A percentile compares a stretch with the other conserved stretches of the same genome.
These are phyloP conservation scores for Apamea monoglypha DNA, from an alignment of 2,888 invertebrate genomes.

Conservation along the genomic window DNA sequence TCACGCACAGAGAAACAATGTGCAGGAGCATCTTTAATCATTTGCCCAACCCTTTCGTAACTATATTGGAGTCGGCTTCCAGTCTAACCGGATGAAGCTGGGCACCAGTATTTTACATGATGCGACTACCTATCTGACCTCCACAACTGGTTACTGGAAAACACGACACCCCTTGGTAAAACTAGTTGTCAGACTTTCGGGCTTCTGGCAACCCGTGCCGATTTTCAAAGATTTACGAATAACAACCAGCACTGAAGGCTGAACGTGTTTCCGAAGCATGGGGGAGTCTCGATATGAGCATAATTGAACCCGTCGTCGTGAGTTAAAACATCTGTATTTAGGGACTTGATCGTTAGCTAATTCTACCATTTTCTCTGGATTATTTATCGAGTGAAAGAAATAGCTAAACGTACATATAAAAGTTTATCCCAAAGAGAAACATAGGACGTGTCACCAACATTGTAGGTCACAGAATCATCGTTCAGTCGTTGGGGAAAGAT, in stretches of 20 bases:
- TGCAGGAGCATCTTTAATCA: background rate
- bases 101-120: background rate
- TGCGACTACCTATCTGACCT: background rate
- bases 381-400: background rate
- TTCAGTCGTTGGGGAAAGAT: conserved; percentile 18
- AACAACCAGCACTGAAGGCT: background rate
- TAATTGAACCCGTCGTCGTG: background rate
- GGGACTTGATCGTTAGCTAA: background rate
- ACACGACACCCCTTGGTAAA: background rate
- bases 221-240: background rate
- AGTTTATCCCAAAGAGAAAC: conserved; percentile 23
- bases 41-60: background rate
- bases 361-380: conserved; percentile 14
- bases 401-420: conserved; percentile 32
- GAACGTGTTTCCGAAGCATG: background rate
- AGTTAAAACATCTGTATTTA: background rate
- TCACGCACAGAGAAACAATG: background rate
- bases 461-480: conserved; percentile 39
- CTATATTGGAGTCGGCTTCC: too few species aligned
- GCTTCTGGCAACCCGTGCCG: background rate
- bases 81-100: background rate
- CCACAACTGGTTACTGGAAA: background rate
- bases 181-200: background rate
- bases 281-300: background rate
- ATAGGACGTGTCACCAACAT: conserved; percentile 50